Evolutionary conservation across 2,797 vertebrate species (phyloP).

Genomic region (Hylomyscus alleni): DNA sequence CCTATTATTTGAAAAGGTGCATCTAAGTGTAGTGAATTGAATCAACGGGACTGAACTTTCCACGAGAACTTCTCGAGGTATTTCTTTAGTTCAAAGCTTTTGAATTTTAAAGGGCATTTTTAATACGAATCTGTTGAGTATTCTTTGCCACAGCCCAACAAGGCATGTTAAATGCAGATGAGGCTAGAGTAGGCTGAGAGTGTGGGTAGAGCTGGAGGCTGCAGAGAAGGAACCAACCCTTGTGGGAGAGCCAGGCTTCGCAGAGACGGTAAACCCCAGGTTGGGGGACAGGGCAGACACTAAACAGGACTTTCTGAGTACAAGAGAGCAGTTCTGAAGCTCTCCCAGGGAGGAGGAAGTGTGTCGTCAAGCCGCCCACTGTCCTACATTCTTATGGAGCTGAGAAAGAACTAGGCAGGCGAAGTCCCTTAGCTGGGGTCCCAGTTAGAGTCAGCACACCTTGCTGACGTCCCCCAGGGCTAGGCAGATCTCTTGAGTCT

Average conservation of each 20-base stretch:
- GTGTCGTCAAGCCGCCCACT: not conserved
- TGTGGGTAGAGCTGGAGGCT: not conserved
- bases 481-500: not conserved
- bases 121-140: conserved; percentile 92
- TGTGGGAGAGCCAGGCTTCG: not conserved
- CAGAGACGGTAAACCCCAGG: not conserved
- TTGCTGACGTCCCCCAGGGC: not conserved
- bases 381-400: not conserved
- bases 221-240: not conserved
- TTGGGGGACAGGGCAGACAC: not conserved
- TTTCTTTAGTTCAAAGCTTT: conserved; percentile 97
- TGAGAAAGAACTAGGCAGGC: not conserved
- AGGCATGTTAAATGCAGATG: conserved; percentile 89
- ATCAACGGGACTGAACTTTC: conserved; percentile 94
- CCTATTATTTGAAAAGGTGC: conserved; percentile 96
- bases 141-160: conserved; percentile 88
- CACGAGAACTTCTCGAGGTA: conserved; percentile 93
- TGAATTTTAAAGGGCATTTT: conserved; percentile 98
- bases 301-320: not conserved
- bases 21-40: conserved; percentile 93
- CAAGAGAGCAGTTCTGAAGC: not conserved
- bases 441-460: not conserved
- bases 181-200: conserved; percentile 61
- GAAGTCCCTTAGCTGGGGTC: not conserved
- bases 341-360: not conserved